Conservation (phyloP, 2,113 vertebrate genomes). For the human region DNA sequence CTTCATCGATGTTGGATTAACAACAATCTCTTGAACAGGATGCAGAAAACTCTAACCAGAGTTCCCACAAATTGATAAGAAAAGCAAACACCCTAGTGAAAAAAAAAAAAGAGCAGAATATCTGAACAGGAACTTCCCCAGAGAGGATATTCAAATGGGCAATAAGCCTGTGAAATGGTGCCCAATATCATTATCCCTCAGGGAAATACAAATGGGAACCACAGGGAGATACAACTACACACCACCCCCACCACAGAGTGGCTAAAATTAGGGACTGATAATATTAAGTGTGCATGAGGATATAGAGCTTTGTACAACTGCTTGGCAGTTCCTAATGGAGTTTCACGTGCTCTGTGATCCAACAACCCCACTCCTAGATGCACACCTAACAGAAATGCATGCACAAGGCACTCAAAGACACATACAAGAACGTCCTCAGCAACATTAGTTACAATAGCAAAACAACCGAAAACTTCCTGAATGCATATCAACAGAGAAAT, state of each 20-base stretch:
- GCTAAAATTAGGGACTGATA: background rate
- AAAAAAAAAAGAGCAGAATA: background rate
- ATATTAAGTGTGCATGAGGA: background rate
- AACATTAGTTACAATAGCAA: no score
- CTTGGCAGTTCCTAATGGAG: background rate
- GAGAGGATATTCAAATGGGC: background rate
- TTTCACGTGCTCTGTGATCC: rapidly evolving
- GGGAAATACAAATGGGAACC: background rate
- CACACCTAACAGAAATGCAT: no score
- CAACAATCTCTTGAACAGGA: background rate
- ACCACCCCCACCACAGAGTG: background rate
- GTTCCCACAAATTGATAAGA: background rate
- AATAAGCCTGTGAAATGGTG: no score
- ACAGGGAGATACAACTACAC: background rate
- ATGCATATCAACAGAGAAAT: background rate
- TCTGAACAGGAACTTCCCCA: background rate
- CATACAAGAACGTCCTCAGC: rapidly evolving
- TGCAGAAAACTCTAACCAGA: background rate
- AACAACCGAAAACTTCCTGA: background rate
- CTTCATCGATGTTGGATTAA: background rate
- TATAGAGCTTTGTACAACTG: background rate
- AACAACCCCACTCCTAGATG: background rate
- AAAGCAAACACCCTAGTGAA: background rate
- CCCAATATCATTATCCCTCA: background rate
- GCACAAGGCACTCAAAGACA: rapidly evolving